These are phyloP conservation scores for Syngnathus typhle DNA, from an alignment of 2,113 vertebrate species.

Conservation along the genomic window DNA sequence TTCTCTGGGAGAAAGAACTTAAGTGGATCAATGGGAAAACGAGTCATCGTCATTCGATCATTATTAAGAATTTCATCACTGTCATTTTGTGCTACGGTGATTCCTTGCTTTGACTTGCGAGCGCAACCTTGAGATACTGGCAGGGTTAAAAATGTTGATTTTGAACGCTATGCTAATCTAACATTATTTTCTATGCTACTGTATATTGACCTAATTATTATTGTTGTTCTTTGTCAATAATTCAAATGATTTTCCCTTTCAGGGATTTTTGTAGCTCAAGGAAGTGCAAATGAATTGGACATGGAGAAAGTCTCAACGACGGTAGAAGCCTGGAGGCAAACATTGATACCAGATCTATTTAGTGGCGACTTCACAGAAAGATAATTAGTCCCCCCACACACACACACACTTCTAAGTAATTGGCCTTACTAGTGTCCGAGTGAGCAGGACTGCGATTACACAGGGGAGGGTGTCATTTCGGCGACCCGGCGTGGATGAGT, in stretches of 20 bases:
- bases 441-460: background rate
- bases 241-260: background rate
- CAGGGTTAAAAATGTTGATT: too few species aligned
- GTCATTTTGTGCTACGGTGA: too few species aligned
- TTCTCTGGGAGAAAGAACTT: background rate
- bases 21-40: too few species aligned
- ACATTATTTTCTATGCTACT: background rate
- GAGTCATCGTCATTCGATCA: too few species aligned
- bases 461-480: constrained; percentile 29
- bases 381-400: background rate
- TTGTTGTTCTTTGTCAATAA: background rate
- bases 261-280: background rate
- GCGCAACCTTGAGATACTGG: too few species aligned
- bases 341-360: background rate
- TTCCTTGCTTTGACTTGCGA: too few species aligned
- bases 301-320: background rate
- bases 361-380: background rate
- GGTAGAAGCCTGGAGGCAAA: background rate
- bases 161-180: too few species aligned
- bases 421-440: background rate
- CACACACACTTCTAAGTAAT: background rate
- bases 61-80: too few species aligned
- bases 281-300: background rate
- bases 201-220: background rate
- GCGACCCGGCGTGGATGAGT: constrained; percentile 26